Percentiles rank a stretch among this genome's conserved stretches.
phyloP scores from a whole-genome alignment of 2,113 vertebrate genomes.

The Laticauda colubrina region DNA sequence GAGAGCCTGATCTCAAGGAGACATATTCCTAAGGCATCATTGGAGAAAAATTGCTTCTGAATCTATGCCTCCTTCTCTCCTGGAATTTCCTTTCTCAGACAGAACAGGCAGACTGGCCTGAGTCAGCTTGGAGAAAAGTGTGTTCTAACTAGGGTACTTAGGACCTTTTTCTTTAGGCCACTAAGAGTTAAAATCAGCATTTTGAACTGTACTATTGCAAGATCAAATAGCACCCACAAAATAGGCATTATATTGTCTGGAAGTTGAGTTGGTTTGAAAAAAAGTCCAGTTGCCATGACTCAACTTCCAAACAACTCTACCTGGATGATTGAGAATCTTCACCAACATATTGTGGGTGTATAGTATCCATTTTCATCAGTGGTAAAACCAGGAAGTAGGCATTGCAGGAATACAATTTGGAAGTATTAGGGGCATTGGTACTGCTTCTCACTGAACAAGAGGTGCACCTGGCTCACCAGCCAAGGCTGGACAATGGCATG shows the following conservation, averaged over 20 bases:
- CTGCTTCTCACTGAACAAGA: neutral
- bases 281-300: neutral
- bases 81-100: neutral
- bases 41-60: neutral
- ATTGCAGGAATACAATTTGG: neutral
- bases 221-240: neutral
- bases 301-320: neutral
- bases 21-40: neutral
- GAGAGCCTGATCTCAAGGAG: neutral
- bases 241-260: neutral
- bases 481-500: neutral
- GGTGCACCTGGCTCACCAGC: neutral
- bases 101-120: neutral
- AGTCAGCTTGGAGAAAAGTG: neutral
- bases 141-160: neutral
- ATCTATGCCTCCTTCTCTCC: neutral
- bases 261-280: neutral
- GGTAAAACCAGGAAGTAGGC: neutral
- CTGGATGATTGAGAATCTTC: neutral
- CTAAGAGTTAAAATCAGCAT: neutral
- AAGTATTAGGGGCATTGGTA: neutral
- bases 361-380: neutral
- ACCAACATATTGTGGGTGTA: neutral
- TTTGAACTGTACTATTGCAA: neutral
- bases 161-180: neutral